Base-by-base conservation (phyloP, 2,888 invertebrate genomes). In the Leptinotarsa juncta region DNA sequence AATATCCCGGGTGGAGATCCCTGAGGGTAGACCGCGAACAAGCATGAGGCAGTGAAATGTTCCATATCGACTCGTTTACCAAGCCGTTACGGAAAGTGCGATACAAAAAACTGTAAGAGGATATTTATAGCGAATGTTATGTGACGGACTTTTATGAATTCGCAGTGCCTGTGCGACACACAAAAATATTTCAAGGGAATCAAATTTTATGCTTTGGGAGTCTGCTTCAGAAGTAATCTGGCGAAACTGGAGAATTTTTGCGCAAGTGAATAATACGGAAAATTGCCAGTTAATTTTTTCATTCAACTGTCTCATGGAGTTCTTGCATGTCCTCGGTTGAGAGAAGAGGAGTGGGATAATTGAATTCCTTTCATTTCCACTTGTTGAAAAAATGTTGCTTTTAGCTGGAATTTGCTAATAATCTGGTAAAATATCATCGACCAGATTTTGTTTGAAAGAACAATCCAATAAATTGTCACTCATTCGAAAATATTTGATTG, bases 11-110 rank as follows among this genome's bases (percentile, higher is more conserved):
- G 15, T 57, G 20, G 23, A 23, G 57, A 57, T 23, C 57, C 57
- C 57, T 18, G 20, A 57, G 57, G 57, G 57, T 57, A 20, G 12
- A 55, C 55, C 55, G 55, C 18, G 65, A 67, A 70, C 73, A 67
- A 20, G 67, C 71, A 57, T n/a, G 69, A 70, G 70, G 65, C 70
- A 53, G 77, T 75, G 73, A 77, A 77, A 75, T 70, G 67, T 67
- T 71, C 74, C 50, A 67, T 73, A 75, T 75, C 72, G 77, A 75
- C 71, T 73, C 74, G 73, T 73, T 77, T 75, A 65, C 72, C 60
- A 69, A 57, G 67, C 70, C 68, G 74, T 77, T 72, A 74, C 74
- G 55, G 72, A 53, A 74, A 74, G 57, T 57, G 57, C 57, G 57
- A 57, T 20, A 23, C 23, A 57, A 57, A 57, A 57, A 57, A 23